Base-by-base conservation (phyloP, 2,888 invertebrate species). In the Drosophila flavopinicola region DNA sequence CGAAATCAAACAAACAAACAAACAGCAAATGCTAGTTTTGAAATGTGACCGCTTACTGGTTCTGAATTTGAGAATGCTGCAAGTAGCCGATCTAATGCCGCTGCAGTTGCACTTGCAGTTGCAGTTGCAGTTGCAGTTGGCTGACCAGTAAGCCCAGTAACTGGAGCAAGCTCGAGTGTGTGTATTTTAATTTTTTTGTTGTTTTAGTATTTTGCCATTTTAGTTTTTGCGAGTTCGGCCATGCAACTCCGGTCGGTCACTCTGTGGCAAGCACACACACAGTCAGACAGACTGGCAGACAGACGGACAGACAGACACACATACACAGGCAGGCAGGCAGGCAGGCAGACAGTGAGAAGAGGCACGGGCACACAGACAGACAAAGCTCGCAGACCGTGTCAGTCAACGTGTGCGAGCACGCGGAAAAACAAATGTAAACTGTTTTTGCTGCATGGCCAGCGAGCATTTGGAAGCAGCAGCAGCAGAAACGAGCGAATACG, bases 391-490 rank as follows among this genome's bases (percentile, higher is more conserved):
- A 75, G 86, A 85, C 88, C 82, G 67, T 70, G 61, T 69, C 75
- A 77, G 83, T 87, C 75, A 87, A 85, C 89, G 89, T 91, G 91
- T 91, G 91, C 90, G 91, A 91, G 88, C 91, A 91, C 91, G 91
- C 91, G 91, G 91, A 91, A 91, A 91, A 91, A 91, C 91, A 91
- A 91, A 91, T 89, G 90, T 88, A 91, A 91, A 91, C 91, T 91
- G 90, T 91, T 90, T 79, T 87, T 86, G 82, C 88, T 88, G 85
- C 86, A 82, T 66, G 85, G 67, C 67, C 71, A 27, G 57, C 63
- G 24, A 64, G 11, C 53, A 57, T 66, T 78, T 66, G 66, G 72
- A 77, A 80, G 72, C 85, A 64, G 66, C 44, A 52, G 45, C 49
- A 42, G 58, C 45, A 58, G 52, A 30, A 42, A 24, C 17, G 29